Evolutionary conservation across 2,888 invertebrate species (phyloP).

Genomic region (Branchellion lobata): DNA sequence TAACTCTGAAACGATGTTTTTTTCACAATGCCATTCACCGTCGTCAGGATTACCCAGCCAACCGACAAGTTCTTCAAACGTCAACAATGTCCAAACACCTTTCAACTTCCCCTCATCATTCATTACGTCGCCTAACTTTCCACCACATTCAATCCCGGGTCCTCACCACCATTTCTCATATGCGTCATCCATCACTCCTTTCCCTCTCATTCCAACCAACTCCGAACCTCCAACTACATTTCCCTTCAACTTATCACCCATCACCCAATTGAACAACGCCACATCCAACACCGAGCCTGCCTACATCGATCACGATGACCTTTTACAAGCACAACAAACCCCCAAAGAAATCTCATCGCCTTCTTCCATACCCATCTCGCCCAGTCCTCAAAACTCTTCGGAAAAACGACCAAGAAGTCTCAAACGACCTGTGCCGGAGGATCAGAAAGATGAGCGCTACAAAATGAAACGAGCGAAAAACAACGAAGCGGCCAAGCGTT

Average conservation of each 20-base stretch:
- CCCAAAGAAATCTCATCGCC: not conserved
- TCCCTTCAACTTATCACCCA: not conserved
- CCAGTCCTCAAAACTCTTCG: not conserved
- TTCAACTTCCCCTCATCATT: not conserved
- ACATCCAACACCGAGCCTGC: not conserved
- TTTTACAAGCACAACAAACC: not conserved
- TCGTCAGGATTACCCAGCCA: not conserved
- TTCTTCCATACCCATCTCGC: not conserved
- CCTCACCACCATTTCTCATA: not conserved
- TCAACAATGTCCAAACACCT: not conserved
- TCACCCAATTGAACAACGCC: not conserved
- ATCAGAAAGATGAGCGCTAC: slow-evolving; percentile 32
- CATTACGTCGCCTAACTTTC: not conserved
- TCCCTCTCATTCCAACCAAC: not conserved
- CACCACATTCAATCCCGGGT: not conserved
- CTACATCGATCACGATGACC: not conserved
- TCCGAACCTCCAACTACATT: not conserved
- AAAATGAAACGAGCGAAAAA: slow-evolving; percentile 36
- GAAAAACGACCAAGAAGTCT: slow-evolving; percentile 25
- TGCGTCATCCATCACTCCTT: not conserved
- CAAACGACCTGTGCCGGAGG: slow-evolving; percentile 34
- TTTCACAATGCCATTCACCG: no score
- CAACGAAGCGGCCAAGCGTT: slow-evolving; percentile 38
- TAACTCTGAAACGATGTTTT: no score
- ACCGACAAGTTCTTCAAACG: not conserved